phyloP scores from a whole-genome alignment of 2,797 vertebrate species.

The Pithecia hirsuta region DNA sequence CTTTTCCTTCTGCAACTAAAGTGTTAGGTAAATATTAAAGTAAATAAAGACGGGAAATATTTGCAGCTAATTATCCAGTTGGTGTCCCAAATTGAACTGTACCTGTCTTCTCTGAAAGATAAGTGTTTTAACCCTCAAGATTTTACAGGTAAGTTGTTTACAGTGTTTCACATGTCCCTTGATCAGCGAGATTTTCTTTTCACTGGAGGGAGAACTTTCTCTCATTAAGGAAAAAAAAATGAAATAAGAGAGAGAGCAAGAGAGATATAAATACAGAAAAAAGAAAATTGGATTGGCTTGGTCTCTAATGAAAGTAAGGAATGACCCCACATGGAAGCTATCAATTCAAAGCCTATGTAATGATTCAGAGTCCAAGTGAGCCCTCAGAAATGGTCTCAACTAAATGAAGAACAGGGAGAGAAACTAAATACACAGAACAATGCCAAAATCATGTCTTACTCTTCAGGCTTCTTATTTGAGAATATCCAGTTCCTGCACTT shows the following conservation, averaged over 20 bases:
- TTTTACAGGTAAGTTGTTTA: not conserved
- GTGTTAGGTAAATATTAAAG: not conserved
- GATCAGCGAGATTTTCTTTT: not conserved
- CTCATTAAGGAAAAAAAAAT: not conserved
- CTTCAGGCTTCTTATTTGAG: constrained; percentile 29
- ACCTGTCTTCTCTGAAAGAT: not conserved
- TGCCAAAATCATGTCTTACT: constrained; percentile 54
- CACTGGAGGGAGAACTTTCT: not conserved
- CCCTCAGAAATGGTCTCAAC: not conserved
- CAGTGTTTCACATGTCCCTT: not conserved
- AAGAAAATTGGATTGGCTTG: not conserved
- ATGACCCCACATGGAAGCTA: not conserved
- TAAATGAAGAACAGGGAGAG: not conserved
- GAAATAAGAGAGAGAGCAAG: not conserved
- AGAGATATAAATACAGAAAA: not conserved
- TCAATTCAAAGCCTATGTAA: not conserved
- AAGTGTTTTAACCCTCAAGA: not conserved
- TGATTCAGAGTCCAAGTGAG: not conserved
- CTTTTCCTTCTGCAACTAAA: not conserved
- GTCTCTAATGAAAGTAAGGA: not conserved
- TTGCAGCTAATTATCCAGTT: not conserved
- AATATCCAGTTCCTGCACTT: constrained; percentile 56
- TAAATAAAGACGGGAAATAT: not conserved
- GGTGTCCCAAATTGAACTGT: not conserved
- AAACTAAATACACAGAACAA: not conserved